Evolutionary conservation across 30 jellyfish, hydroid and myxozoan species (phyloP).

Genomic region (Haliclystus octoradiatus): DNA sequence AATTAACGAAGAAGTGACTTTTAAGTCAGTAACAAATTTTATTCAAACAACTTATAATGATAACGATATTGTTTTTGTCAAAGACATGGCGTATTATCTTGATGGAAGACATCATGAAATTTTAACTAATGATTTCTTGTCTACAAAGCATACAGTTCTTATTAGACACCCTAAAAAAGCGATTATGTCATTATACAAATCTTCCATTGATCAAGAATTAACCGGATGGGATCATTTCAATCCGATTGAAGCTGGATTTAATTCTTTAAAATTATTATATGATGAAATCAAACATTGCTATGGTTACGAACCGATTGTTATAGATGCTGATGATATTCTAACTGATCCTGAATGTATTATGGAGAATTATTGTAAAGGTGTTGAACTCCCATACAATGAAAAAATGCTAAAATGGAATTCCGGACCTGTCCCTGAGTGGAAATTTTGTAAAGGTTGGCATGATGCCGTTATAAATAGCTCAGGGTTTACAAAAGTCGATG

Average conservation of each 20-base stretch:
- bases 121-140: conserved; percentile 24
- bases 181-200: conserved; percentile 63
- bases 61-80: conserved; percentile 58
- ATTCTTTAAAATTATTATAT: conserved; percentile 37
- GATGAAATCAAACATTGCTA: conserved; percentile 18
- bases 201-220: conserved; percentile 55
- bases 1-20: conserved; percentile 19
- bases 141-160: conserved; percentile 66
- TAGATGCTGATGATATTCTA: conserved; percentile 83
- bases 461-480: conserved; percentile 76
- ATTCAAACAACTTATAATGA: conserved; percentile 61
- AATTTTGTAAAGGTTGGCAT: conserved; percentile 95
- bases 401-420: conserved; percentile 90
- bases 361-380: conserved; percentile 70
- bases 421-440: conserved; percentile 87
- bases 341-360: conserved; percentile 73
- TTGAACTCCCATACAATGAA: conserved; percentile 54
- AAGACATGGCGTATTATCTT: conserved; percentile 69
- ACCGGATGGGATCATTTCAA: conserved; percentile 87
- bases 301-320: conserved; percentile 52
- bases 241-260: conserved; percentile 65
- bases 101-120: conserved; percentile 46
- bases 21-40: conserved; percentile 14
- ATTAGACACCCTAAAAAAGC: conserved; percentile 79
- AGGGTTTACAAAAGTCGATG: conserved; percentile 34